Evolutionary conservation across 2,113 vertebrate genomes (phyloP), one percentile per base, ranked within the genome.

Genomic region (Hippopotamus amphibius): DNA sequence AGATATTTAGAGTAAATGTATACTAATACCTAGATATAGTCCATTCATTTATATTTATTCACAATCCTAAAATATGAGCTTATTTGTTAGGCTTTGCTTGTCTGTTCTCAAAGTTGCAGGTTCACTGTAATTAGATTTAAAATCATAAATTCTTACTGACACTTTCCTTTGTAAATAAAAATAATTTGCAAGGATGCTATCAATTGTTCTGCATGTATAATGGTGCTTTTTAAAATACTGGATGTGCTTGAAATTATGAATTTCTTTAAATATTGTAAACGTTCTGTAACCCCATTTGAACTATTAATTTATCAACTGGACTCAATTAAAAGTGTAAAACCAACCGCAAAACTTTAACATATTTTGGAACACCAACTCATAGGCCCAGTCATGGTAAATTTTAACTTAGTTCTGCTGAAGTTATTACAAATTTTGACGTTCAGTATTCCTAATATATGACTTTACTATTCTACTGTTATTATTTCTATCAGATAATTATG

Each of bases 321-420:
- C 2, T 88, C 6, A 59, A 76, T 90, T 71, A 50, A 85, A 95
- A 76, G 55, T 90, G 21, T 43, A 13, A 90, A 82, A 65, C 7
- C n/a, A 90, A 50, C 41, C 72, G 96, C 72, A 94, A 71, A 79
- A 83, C 4, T 77, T 93, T 61, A 83, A 86, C 7, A 1, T 71
- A 68, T 85, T 33, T 69, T 88, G 19, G 59, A 84, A 95, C 90
- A 92, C 21, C 33, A 79, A 83, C 87, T 87, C 57, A 66, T 48
- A 72, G 15, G 19, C 0, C 0, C 10, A 68, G 55, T 68, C 57
- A 84, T 37, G 7, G 7, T 87, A 90, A 79, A 77, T 41, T 76
- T 93, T 24, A 22, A n/a, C 26, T 84, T 69, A 61, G 14, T 81
- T 41, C 21, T 74, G 11, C 37, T 57, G 28, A 93, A 97, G 95